Base-by-base conservation (phyloP, 2,113 vertebrate species). In the Paralichthys olivaceus region DNA sequence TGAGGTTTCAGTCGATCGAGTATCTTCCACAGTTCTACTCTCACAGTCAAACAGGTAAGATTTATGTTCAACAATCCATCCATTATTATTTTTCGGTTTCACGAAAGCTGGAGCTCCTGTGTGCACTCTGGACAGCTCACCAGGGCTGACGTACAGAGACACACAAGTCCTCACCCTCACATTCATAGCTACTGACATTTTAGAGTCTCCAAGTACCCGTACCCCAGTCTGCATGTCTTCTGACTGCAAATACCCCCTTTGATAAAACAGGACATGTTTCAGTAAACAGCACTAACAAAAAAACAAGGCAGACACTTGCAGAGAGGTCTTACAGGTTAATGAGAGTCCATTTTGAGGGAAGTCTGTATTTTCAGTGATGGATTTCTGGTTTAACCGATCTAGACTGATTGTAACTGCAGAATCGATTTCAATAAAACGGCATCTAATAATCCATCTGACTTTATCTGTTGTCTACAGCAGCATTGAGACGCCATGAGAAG, bases 371-470 rank as follows among this genome's bases (percentile, higher is more conserved):
- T 49, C 47, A 54, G n/a, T 14, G 22, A 40, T 55, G 28, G 23
- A 68, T 55, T 37, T 8, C 19, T 63, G 19, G 20, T 53, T 78
- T 28, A 69, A 32, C 47, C 37, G 47, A 28, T 62, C 20, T 7
- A 29, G 15, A 20, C 55, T 32, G 55, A 65, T 1, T 11, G 8
- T 32, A 60, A 40, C 2, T 17, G 51, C 12, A 23, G 43, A 12
- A 14, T 29, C 15, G 20, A 4, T 19, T 61, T n/a, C 65, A 45
- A 23, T 59, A 55, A 47, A 60, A 61, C 29, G 15, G 28, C 23
- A 43, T 69, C 49, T 53, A n/a, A 28, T 53, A 20, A 40, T 49
- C 7, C 56, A 14, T 14, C 8, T n/a, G 12, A 60, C 8, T 51
- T 25, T 13, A 7, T 60, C 20, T 0, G 9, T 37, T n/a, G 37